Base-by-base conservation (phyloP, 2,113 vertebrate genomes). In the Mormyrus iriodes region DNA sequence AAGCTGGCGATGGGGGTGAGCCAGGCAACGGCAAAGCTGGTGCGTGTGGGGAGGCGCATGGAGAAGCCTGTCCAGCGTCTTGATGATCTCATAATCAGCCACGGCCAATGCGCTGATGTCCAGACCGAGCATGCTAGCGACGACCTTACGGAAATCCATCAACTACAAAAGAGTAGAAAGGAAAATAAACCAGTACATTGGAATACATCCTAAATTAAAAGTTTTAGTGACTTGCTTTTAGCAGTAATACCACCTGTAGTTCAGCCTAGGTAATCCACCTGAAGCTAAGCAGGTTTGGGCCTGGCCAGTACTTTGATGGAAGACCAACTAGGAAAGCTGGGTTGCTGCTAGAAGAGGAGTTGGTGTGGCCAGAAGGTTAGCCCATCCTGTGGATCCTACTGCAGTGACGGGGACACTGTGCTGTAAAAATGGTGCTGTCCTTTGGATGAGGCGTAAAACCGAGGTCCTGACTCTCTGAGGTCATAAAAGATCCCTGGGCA, bases 41-140 rank as follows among this genome's bases (percentile, higher is more conserved):
- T 96, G 96, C n/a, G 95, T 94, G 90, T 96, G 94, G 69, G 94
- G 95, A 85, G 96, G 93, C 73, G 58, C 90, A 82, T 96, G 95
- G 91, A 98, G 95, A 92, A 97, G 88, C 39, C 92, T 91, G 35
- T 98, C 96, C 10, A 99, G 96, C 27, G 91, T 79, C 73, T 94
- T 96, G 91, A 99, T 94, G 91, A 98, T 97, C 93, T 98, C 97
- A 79, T 96, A 94, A 89, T 98, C 97, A 10, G 97, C 96, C 76
- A 96, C 93, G 27, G 94, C 92, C 1, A 95, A 91, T 8, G 84
- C 90, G 55, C 93, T 89, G 89, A 94, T 35, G 17, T 96, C 93
- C 35, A 97, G 92, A 49, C 97, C 97, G 87, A 98, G 89, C 95
- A 96, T 96, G 87, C 89, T 94, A 0, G 96, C 96, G 42, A 98